These are phyloP conservation scores for Ectemnius lituratus DNA, from an alignment of 2,888 invertebrate species.

Conservation along the genomic window DNA sequence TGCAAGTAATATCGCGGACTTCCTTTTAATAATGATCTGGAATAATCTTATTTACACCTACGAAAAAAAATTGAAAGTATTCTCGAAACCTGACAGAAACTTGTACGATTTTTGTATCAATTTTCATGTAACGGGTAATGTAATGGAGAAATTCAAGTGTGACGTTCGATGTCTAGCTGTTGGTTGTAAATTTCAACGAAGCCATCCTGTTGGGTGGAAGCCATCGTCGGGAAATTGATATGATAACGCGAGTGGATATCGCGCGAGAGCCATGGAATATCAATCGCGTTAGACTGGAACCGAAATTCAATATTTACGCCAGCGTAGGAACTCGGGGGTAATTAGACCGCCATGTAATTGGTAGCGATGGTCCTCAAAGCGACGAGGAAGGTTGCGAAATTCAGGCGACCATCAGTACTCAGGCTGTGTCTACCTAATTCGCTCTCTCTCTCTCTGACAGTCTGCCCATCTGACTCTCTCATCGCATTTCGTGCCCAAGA, in stretches of 20 bases:
- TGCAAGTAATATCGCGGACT: too few relatives aligned
- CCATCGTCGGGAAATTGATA: slow-evolving; percentile 50
- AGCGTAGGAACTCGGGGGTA: slow-evolving; percentile 62
- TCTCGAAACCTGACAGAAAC: too few relatives aligned
- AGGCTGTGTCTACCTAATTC: background rate
- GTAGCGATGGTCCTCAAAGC: slow-evolving; percentile 58
- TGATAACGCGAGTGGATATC: slow-evolving; percentile 54
- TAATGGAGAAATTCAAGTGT: too few relatives aligned
- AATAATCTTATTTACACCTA: too few relatives aligned
- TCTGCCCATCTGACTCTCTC: background rate
- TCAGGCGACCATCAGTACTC: background rate
- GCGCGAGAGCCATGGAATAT: slow-evolving; percentile 45
- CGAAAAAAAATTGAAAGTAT: too few relatives aligned
- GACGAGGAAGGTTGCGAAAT: slow-evolving; percentile 32
- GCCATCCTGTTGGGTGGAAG: slow-evolving; percentile 7
- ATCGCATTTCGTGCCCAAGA: background rate
- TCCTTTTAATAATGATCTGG: too few relatives aligned
- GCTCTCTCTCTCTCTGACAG: slow-evolving; percentile 6
- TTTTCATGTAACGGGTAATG: too few relatives aligned
- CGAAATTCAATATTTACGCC: slow-evolving; percentile 69
- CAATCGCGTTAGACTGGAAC: slow-evolving; percentile 59
- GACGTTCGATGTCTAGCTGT: too few relatives aligned
- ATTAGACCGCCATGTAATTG: slow-evolving; percentile 64
- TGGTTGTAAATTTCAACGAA: too few relatives aligned
- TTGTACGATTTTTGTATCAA: too few relatives aligned